These are phyloP conservation scores for Chaetodon trifasciatus DNA, from an alignment of 2,797 vertebrate species.

Conservation along the genomic window DNA sequence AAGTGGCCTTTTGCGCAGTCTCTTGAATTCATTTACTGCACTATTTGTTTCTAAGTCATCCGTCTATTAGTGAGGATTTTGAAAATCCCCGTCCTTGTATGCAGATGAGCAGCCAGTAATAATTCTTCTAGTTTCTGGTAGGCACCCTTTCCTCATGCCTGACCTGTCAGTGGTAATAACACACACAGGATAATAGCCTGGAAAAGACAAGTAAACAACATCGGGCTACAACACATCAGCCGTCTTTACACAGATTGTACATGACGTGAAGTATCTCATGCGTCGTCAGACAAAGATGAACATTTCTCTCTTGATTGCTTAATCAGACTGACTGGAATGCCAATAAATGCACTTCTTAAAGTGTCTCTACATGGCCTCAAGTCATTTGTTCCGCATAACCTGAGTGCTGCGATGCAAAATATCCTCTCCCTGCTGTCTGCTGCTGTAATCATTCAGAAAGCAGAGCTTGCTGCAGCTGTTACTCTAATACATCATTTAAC, in stretches of 20 bases:
- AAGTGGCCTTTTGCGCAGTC: conserved; percentile 6
- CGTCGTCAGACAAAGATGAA: conserved; percentile 19
- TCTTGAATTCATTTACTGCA: neutral
- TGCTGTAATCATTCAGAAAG: neutral
- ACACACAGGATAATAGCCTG: neutral
- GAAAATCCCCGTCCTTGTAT: neutral
- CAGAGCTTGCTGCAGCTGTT: neutral
- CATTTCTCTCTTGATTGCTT: conserved; percentile 4
- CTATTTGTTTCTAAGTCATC: neutral
- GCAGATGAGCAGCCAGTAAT: conserved; percentile 13
- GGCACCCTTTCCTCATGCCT: conserved; percentile 37
- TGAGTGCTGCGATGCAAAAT: neutral
- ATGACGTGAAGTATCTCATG: conserved; percentile 3
- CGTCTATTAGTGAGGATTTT: too few relatives aligned
- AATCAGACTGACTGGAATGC: conserved; percentile 7
- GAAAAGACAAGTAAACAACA: conserved; percentile 21
- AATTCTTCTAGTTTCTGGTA: conserved; percentile 7
- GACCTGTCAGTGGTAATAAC: conserved; percentile 30
- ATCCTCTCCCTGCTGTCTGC: neutral
- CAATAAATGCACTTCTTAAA: neutral
- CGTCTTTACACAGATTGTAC: conserved; percentile 9
- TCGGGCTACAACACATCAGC: conserved; percentile 11
- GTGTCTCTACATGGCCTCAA: neutral
- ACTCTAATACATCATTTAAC: neutral
- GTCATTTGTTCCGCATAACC: neutral